These are phyloP conservation scores for Xiphophorus birchmanni DNA, from an alignment of 2,797 vertebrate species.

Conservation along the genomic window DNA sequence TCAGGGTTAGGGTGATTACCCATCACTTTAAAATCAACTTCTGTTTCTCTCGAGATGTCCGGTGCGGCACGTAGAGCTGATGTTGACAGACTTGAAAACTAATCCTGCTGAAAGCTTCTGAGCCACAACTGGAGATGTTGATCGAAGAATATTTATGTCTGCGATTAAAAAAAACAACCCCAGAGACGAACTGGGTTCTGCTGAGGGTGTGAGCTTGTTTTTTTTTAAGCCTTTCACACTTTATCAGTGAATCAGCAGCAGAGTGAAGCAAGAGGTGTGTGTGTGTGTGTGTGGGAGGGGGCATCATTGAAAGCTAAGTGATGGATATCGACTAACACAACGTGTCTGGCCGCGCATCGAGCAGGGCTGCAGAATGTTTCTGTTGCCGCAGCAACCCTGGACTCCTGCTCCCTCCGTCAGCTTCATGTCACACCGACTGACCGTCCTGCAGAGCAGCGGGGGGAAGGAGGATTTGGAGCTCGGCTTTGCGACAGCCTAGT, in stretches of 20 bases:
- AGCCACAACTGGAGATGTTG: slow-evolving; percentile 2
- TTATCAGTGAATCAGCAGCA: slow-evolving; percentile 43
- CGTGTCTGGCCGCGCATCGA: neutral
- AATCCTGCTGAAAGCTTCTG: neutral
- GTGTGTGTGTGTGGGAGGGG: neutral
- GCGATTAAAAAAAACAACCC: slow-evolving; percentile 9
- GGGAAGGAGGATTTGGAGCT: neutral
- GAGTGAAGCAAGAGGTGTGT: slow-evolving; percentile 5
- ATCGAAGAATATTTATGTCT: slow-evolving; percentile 1
- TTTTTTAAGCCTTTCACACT: slow-evolving; percentile 24
- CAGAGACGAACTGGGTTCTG: slow-evolving; percentile 19
- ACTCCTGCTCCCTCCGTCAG: neutral
- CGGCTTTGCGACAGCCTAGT: neutral
- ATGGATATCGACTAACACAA: slow-evolving; percentile 41
- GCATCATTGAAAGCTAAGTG: slow-evolving; percentile 40
- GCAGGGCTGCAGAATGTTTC: neutral
- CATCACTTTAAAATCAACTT: neutral
- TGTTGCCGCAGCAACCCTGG: neutral
- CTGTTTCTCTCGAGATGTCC: neutral
- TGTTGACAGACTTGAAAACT: neutral
- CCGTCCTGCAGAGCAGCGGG: neutral
- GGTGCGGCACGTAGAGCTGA: neutral
- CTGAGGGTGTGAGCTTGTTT: slow-evolving; percentile 28
- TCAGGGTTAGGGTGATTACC: neutral
- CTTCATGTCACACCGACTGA: neutral